Percentiles rank a stretch among this genome's conserved stretches.
Conservation (phyloP, 92 coral and sea anemone genomes). For the Zoanthus sociatus region DNA sequence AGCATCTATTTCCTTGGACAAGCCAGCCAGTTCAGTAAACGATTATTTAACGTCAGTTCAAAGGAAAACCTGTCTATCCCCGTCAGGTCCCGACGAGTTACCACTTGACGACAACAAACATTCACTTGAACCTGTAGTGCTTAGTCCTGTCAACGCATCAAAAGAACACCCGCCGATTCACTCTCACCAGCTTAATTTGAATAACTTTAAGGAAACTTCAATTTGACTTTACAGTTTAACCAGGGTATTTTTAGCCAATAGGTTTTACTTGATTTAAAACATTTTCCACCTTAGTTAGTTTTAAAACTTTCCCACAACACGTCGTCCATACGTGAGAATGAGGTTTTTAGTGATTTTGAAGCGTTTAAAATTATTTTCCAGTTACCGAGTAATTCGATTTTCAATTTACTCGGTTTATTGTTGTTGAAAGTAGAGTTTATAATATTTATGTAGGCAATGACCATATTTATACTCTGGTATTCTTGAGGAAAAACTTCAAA, state of each 20-base stretch:
- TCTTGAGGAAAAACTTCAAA: no score
- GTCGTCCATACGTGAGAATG: not conserved
- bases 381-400: no score
- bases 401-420: no score
- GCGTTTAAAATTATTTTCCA: not conserved
- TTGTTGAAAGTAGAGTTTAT: no score
- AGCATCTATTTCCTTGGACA: constrained; percentile 64
- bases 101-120: constrained; percentile 70
- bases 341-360: not conserved
- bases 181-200: constrained; percentile 74
- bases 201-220: constrained; percentile 83
- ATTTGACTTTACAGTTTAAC: constrained; percentile 38
- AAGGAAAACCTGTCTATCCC: constrained; percentile 84
- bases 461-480: no score
- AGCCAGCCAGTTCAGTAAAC: constrained; percentile 80
- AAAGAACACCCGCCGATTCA: constrained; percentile 57
- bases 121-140: constrained; percentile 44
- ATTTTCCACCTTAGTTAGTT: not conserved
- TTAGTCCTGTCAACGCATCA: constrained; percentile 76
- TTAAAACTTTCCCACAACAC: not conserved
- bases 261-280: not conserved
- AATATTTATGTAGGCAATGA: no score
- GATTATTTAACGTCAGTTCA: constrained; percentile 79
- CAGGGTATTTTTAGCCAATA: not conserved
- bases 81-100: constrained; percentile 75